Evolutionary conservation across 1,140 invertebrate species (phyloP), one percentile per base, ranked within the genome.

Genomic region (Ips typographus): DNA sequence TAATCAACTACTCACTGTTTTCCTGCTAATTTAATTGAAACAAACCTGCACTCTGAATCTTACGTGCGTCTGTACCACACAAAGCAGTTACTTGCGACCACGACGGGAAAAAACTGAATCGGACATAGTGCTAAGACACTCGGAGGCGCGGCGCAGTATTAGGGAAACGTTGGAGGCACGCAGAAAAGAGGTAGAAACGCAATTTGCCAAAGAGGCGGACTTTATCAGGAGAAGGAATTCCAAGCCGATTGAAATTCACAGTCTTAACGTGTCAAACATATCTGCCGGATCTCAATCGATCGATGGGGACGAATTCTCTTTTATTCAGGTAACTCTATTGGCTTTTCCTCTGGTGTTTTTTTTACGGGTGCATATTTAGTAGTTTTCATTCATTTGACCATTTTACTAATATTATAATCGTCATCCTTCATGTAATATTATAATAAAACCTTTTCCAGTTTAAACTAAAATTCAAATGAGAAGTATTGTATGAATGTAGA

Each of bases 61-160:
- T 22, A 22, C 22, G 22, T 22, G 22, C 22, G 22, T 22, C 22
- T 22, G 22, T 22, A 22, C 22, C 22, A 63, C 58, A 55, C 51
- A 56, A 68, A 63, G 72, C 40, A 77, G 73, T 71, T 71, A 77
- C 5, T 51, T 87, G 71, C 84, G 86, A 75, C 91, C 90, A 36
- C 85, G 92, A 74, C 84, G 92, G 72, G 91, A 94, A 84, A 93
- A 93, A 82, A 93, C 92, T 75, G 92, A 94, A 81, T 91, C 91
- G 64, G 91, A 93, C 79, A 92, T 93, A 76, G 86, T 92, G 44
- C 86, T 89, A 75, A 84, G 88, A 71, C 89, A 86, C 84, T 80
- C 85, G 75, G 80, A 81, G 75, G 74, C 78, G 71, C 68, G 82
- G 78, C 64, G 81, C 80, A 74, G 78, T 78, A 75, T 81, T 72